Base-by-base conservation (phyloP, 1,140 invertebrate genomes). In the Trachymyrmex septentrionalis region DNA sequence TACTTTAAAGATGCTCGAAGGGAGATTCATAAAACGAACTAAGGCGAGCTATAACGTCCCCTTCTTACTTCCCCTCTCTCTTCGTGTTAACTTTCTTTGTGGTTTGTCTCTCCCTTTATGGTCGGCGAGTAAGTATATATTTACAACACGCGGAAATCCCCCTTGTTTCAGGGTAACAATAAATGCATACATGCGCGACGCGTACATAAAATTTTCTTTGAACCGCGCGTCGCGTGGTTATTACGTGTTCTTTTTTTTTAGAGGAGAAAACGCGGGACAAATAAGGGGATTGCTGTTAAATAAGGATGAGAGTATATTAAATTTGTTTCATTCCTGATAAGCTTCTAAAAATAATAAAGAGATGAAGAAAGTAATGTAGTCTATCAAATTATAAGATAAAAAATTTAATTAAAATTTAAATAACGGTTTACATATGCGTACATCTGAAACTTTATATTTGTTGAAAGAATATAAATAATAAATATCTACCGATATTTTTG, bases 1-100 rank as follows among this genome's bases (percentile, higher is more conserved):
- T 59, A 34, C 76, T 88, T 86, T 85, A 85, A 87, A 66, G 86
- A 27, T 75, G 72, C 71, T 64, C 69, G 66, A 89, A 77, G 59
- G 30, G 76, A 59, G 24, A 75, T 66, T 61, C 64, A 55, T 84
- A 84, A 75, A 84, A 84, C 50, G 86, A 88, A 21, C 55, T 34
- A 71, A 67, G 59, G 57, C 38, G 38, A 50, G 21, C 38, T 24
- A n/a, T n/a, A 48, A 69, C 38, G 50, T 63, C 38, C 12, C 14
- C 4, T 2, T n/a, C 19, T 71, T 14, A 69, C 38, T 9, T 9
- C 21, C 21, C n/a, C 38, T 78, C 55, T 64, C 53, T 85, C 38
- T 21, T 24, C 16, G 14, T 44, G 14, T 12, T 21, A 53, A 50
- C 48, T 64, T 59, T 57, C 27, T 61, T 75, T 78, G 59, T 71